phyloP scores from a whole-genome alignment of 2,797 vertebrate species.

The Mormyrus hasselquistii region DNA sequence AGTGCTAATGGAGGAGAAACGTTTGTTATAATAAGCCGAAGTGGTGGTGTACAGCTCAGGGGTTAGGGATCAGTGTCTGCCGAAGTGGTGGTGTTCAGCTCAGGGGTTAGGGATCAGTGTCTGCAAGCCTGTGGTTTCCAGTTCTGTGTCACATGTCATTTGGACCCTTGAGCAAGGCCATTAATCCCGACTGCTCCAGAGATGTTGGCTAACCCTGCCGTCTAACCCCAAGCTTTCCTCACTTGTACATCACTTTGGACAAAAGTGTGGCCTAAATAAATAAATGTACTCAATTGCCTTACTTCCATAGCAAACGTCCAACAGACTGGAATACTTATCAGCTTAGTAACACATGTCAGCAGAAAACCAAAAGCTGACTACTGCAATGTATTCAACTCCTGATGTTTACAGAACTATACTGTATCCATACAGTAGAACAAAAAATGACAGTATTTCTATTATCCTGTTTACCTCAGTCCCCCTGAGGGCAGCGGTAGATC shows the following conservation, averaged over 20 bases:
- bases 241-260: background rate
- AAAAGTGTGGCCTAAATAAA: background rate
- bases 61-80: background rate
- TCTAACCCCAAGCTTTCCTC: background rate
- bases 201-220: background rate
- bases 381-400: background rate
- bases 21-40: background rate
- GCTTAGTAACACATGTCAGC: background rate
- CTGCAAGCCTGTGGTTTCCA: background rate
- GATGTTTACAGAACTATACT: background rate
- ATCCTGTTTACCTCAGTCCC: background rate
- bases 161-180: background rate
- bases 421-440: background rate
- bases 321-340: constrained; percentile 3
- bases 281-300: background rate
- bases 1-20: background rate
- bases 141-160: background rate
- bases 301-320: background rate
- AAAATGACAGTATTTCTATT: background rate
- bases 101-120: background rate
- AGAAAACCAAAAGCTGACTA: background rate
- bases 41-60: background rate
- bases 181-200: background rate
- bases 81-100: background rate
- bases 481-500: background rate